Conservation (phyloP, 2,113 vertebrate species). For the Cardinalis cardinalis region DNA sequence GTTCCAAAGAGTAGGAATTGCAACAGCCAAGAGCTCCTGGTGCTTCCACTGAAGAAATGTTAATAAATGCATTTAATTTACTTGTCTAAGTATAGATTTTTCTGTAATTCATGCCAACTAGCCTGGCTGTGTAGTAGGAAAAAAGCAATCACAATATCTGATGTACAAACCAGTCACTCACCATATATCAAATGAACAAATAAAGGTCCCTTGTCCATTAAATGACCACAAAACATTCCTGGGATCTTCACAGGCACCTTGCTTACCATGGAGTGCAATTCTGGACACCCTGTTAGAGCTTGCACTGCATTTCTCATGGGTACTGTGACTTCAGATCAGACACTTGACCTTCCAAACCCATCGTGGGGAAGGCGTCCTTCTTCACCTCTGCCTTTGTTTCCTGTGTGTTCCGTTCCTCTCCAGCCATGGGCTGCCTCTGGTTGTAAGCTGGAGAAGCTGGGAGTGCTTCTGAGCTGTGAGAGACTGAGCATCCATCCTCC, state of each 20-base stretch:
- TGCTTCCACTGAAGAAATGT: background rate
- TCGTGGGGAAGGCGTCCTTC: background rate
- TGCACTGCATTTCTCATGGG: background rate
- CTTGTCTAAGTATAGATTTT: background rate
- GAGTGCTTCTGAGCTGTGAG: background rate
- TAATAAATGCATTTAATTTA: background rate
- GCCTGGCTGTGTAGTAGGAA: background rate
- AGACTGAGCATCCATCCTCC: background rate
- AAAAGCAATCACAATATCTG: background rate
- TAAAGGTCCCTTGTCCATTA: background rate
- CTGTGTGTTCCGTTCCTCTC: background rate
- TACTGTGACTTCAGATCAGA: background rate
- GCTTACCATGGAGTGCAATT: background rate
- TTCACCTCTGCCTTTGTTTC: background rate
- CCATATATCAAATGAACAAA: background rate
- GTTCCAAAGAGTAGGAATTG: background rate
- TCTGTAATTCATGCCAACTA: background rate
- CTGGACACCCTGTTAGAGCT: background rate
- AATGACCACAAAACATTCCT: background rate
- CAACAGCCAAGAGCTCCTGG: background rate
- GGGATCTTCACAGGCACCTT: background rate
- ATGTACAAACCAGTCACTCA: background rate
- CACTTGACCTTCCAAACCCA: background rate
- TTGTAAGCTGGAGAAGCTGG: background rate
- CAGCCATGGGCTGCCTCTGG: background rate